Percentiles rank a stretch among this genome's conserved stretches.
Conservation (phyloP, 30 jellyfish, hydroid and myxozoan species). For the Hydra vulgaris region DNA sequence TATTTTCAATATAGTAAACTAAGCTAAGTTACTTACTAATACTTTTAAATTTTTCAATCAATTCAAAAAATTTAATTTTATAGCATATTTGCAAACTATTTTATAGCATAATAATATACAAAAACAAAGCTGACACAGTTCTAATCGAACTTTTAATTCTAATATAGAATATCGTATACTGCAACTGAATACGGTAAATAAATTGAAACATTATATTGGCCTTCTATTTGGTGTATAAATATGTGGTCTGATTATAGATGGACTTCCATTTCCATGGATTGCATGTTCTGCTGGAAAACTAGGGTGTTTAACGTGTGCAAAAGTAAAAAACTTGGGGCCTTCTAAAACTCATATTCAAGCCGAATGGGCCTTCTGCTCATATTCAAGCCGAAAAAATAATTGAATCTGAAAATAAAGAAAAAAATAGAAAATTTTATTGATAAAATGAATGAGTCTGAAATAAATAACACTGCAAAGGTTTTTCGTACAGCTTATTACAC, state of each 20-base stretch:
- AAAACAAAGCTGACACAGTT: background rate
- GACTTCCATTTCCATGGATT: background rate
- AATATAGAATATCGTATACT: background rate
- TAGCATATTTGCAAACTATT: background rate
- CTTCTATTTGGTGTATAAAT: background rate
- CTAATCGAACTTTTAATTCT: background rate
- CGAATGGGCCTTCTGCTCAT: background rate
- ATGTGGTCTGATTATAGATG: background rate
- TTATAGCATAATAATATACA: background rate
- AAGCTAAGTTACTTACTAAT: background rate
- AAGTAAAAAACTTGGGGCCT: background rate
- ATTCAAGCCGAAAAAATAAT: background rate
- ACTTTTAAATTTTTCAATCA: background rate
- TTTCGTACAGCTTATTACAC: background rate
- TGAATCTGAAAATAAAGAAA: background rate
- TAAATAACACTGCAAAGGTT: background rate
- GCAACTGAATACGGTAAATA: no score
- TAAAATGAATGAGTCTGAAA: background rate
- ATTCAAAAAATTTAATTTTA: background rate
- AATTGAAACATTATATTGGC: background rate
- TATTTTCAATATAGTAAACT: background rate
- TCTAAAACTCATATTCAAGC: background rate
- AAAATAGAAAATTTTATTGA: background rate
- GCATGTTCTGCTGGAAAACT: background rate
- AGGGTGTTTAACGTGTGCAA: background rate